Percentiles rank a stretch among this genome's conserved stretches.
These are phyloP conservation scores for Lycia hirtaria DNA, from an alignment of 2,888 invertebrate species.

Conservation along the genomic window DNA sequence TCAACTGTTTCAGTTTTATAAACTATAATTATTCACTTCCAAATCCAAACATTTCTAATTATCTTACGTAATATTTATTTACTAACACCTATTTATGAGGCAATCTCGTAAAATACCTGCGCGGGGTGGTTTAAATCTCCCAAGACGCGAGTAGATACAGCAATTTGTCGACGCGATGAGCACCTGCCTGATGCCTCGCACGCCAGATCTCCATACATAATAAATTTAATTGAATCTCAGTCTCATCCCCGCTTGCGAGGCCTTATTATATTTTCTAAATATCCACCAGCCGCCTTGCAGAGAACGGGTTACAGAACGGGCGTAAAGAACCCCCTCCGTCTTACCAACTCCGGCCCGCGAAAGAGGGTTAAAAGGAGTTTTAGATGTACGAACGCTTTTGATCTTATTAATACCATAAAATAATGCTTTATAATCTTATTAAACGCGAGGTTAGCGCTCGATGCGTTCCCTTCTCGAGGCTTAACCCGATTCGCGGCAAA, in stretches of 20 bases:
- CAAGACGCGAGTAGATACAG: slow-evolving; percentile 52
- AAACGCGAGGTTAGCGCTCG: slow-evolving; percentile 89
- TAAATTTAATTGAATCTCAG: slow-evolving; percentile 84
- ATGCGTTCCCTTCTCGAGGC: slow-evolving; percentile 69
- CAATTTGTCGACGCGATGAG: slow-evolving; percentile 78
- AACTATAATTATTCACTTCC: no score
- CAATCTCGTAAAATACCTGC: slow-evolving; percentile 36
- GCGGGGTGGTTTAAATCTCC: slow-evolving; percentile 54
- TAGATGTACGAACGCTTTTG: slow-evolving; percentile 88
- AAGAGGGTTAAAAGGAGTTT: slow-evolving; percentile 86
- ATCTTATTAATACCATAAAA: slow-evolving; percentile 91
- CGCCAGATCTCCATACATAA: slow-evolving; percentile 83
- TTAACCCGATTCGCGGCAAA: slow-evolving; percentile 56
- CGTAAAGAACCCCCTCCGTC: slow-evolving; percentile 77
- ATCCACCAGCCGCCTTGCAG: slow-evolving; percentile 74
- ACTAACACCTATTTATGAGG: slow-evolving; percentile 32
- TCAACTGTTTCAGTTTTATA: no score
- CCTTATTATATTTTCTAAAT: slow-evolving; percentile 82
- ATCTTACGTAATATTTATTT: slow-evolving; percentile 20
- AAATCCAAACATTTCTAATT: no score
- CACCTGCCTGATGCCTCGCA: slow-evolving; percentile 77
- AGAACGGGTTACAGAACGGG: slow-evolving; percentile 66
- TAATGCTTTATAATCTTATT: slow-evolving; percentile 91
- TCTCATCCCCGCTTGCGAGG: slow-evolving; percentile 76
- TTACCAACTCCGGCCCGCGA: slow-evolving; percentile 73